Percentiles rank a stretch among this genome's conserved stretches.
phyloP scores from a whole-genome alignment of 1,140 invertebrate genomes.

The Cryptotermes secundus region DNA sequence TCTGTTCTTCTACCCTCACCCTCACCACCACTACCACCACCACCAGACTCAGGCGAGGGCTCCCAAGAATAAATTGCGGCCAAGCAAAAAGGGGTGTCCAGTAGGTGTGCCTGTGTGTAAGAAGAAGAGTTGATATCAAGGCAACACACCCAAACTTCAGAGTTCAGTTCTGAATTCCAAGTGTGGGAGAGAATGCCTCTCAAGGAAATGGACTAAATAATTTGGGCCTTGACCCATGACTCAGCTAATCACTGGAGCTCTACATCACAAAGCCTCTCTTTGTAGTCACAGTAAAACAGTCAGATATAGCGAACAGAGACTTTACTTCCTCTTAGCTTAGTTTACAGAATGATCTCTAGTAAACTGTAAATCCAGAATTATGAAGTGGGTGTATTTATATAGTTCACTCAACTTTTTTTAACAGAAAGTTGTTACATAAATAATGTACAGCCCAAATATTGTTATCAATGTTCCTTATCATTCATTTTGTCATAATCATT shows the following conservation, averaged over 20 bases:
- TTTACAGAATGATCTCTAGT: neutral
- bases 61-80: too few relatives aligned
- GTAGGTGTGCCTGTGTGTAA: too few relatives aligned
- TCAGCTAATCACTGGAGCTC: too few relatives aligned
- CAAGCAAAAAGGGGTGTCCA: too few relatives aligned
- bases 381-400: conserved; percentile 3
- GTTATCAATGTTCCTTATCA: neutral
- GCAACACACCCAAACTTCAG: too few relatives aligned
- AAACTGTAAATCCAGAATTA: neutral
- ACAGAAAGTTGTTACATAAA: neutral
- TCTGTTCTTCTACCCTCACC: neutral
- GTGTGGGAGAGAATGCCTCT: too few relatives aligned
- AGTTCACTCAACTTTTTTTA: neutral
- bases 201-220: too few relatives aligned
- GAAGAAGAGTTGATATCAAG: too few relatives aligned
- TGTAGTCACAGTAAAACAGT: too few relatives aligned
- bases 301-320: neutral
- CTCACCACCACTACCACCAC: neutral
- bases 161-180: too few relatives aligned
- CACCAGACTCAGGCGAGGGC: neutral
- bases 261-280: too few relatives aligned
- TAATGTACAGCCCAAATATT: neutral
- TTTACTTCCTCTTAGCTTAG: neutral
- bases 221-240: too few relatives aligned
- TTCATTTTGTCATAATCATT: neutral